Conservation (phyloP, 2,888 invertebrate genomes). For the Pelosia muscerda region DNA sequence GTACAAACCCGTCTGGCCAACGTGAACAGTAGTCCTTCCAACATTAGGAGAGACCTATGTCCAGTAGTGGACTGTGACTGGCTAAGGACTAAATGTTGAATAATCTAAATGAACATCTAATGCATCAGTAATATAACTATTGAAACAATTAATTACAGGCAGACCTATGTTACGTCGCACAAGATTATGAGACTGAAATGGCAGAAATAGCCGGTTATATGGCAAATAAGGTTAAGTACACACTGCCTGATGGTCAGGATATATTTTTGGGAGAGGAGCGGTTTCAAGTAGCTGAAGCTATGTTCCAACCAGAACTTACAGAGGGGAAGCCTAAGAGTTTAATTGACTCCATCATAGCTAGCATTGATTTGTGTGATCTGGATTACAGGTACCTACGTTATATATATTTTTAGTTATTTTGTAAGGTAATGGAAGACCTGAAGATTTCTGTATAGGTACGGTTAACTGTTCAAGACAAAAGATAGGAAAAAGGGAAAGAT, state of each 20-base stretch:
- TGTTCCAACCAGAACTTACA: conserved; percentile 93
- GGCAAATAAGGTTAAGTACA: conserved; percentile 92
- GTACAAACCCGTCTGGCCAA: too few relatives aligned
- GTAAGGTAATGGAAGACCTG: not conserved
- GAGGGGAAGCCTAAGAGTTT: conserved; percentile 92
- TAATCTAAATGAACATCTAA: too few relatives aligned
- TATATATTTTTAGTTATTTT: not conserved
- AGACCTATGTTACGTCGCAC: conserved; percentile 66
- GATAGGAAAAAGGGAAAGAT: too few relatives aligned
- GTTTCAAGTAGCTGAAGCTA: conserved; percentile 93
- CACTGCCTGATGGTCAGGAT: conserved; percentile 93
- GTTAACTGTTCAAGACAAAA: too few relatives aligned
- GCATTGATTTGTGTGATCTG: conserved; percentile 88
- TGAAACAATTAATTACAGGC: too few relatives aligned
- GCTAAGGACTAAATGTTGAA: too few relatives aligned
- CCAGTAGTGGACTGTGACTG: too few relatives aligned
- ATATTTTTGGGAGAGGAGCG: conserved; percentile 93
- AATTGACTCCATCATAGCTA: conserved; percentile 88
- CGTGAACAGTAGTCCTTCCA: too few relatives aligned
- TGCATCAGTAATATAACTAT: too few relatives aligned
- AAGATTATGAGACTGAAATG: conserved; percentile 60
- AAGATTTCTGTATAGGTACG: too few relatives aligned
- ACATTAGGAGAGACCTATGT: too few relatives aligned
- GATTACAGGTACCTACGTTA: conserved; percentile 86
- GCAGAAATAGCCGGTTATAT: conserved; percentile 85